These are phyloP conservation scores for Cerastoderma edule DNA, from an alignment of 2,888 invertebrate genomes.

Conservation along the genomic window DNA sequence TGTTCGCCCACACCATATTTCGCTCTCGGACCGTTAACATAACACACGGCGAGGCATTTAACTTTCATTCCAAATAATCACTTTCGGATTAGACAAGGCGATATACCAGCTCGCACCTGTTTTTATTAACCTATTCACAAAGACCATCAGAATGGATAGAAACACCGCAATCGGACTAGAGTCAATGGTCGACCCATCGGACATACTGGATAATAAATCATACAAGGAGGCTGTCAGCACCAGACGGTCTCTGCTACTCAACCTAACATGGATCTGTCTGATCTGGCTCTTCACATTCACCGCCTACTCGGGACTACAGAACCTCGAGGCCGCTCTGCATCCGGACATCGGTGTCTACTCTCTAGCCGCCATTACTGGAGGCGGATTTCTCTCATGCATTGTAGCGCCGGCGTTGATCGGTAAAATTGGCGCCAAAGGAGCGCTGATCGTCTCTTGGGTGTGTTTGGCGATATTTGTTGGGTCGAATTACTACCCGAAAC, in stretches of 20 bases:
- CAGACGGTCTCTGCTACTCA: slow-evolving; percentile 45
- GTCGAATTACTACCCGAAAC: slow-evolving; percentile 66
- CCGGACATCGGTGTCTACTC: slow-evolving; percentile 67
- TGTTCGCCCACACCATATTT: too few species aligned
- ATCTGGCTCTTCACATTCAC: slow-evolving; percentile 70
- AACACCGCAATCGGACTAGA: slow-evolving; percentile 32
- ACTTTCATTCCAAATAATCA: too few species aligned
- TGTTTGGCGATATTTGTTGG: slow-evolving; percentile 65
- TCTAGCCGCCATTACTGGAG: slow-evolving; percentile 68
- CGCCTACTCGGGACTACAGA: slow-evolving; percentile 67
- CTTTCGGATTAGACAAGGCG: too few species aligned
- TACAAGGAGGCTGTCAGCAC: slow-evolving; percentile 36
- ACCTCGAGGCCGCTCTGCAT: slow-evolving; percentile 65
- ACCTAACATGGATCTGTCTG: slow-evolving; percentile 59
- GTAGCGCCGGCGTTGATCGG: slow-evolving; percentile 68
- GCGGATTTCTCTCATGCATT: slow-evolving; percentile 67
- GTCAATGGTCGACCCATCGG: slow-evolving; percentile 35
- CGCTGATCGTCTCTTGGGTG: slow-evolving; percentile 65
- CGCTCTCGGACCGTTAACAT: too few species aligned
- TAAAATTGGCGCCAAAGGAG: slow-evolving; percentile 64
- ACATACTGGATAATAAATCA: slow-evolving; percentile 32
- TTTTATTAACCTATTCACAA: too few species aligned
- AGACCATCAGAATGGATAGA: slow-evolving; percentile 33
- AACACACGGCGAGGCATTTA: too few species aligned
- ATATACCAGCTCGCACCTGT: too few species aligned